Evolutionary conservation across 2,113 vertebrate species (phyloP), one percentile per base, ranked within the genome.

Genomic region (Zeus faber): DNA sequence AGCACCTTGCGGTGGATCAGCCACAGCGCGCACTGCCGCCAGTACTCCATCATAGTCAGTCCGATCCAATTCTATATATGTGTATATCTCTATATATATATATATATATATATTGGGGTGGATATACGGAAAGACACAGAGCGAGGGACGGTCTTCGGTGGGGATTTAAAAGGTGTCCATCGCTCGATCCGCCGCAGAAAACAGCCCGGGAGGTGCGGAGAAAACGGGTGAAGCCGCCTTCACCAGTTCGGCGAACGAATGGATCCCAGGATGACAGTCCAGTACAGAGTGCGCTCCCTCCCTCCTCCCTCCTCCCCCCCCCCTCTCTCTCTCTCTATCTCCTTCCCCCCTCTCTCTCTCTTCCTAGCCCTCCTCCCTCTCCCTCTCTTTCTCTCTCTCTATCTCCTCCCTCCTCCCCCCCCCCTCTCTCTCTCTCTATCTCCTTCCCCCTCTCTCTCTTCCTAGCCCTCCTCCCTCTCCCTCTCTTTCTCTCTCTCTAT

Each of bases 1-100:
- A 98, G 91, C 88, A 98, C 95, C 88, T 91, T 94, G 83, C 95
- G 95, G 80, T 92, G 82, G 71, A 98, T 98, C 51, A 98, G 77
- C 95, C 95, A 98, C 73, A 93, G 85, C 65, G 95, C 92, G 82
- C 95, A 98, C 33, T 98, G 95, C 85, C 90, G 89, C 95, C 95
- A 98, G 1, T 92, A 92, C 90, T 98, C 95, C 95, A 97, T 95
- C 85, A 76, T 85, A 41, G 35, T 25, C 22, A 48, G 46, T 64
- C 71, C 40, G 40, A 43, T 16, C 4, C 8, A 18, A 17, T 43
- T n/a, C 41, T 22, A 21, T 18, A 21, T 44, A 2, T 18, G 17
- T 44, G 41, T 3, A 13, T 43, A 43, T 43, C 40, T n/a, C 6
- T 5, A 6, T 13, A 17, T n/a, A 17, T 6, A 17, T 16, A n/a